Percentiles rank a stretch among this genome's conserved stretches.
Evolutionary conservation across 2,888 invertebrate genomes (phyloP).

Genomic region (Cheilosia urbana): DNA sequence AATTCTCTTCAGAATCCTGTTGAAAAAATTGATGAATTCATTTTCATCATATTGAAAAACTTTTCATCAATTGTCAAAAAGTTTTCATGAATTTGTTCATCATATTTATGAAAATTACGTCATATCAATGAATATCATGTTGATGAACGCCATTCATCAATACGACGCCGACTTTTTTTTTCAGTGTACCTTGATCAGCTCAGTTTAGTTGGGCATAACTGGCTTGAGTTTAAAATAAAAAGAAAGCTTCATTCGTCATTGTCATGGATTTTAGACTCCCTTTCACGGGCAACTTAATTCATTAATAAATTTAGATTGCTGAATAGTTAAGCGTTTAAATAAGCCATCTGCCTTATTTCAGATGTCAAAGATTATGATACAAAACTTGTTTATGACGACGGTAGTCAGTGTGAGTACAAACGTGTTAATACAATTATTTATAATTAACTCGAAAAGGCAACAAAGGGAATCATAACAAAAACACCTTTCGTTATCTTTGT

Average conservation of each 20-base stretch:
- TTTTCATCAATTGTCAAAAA: no score
- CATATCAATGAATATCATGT: no score
- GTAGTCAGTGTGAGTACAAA: slow-evolving; percentile 17
- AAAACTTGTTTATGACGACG: slow-evolving; percentile 19
- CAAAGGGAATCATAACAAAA: slow-evolving; percentile 6
- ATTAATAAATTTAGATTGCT: neutral
- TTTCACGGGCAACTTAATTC: neutral
- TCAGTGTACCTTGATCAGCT: no score
- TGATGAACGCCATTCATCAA: no score
- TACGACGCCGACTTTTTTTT: no score
- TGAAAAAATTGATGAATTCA: no score
- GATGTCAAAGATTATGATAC: neutral
- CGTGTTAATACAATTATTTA: slow-evolving; percentile 42
- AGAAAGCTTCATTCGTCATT: neutral
- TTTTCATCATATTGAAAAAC: no score
- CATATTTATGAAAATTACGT: no score
- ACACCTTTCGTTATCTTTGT: neutral
- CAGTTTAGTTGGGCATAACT: no score
- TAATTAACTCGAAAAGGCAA: slow-evolving; percentile 20
- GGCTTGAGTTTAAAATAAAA: neutral
- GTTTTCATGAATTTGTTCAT: no score
- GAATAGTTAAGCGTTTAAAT: neutral
- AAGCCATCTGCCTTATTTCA: neutral
- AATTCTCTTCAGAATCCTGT: no score
- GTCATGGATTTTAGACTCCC: neutral